Percentiles rank a stretch among this genome's conserved stretches.
These are phyloP conservation scores for Nixonia krombeini DNA, from an alignment of 1,140 invertebrate species.

Conservation along the genomic window DNA sequence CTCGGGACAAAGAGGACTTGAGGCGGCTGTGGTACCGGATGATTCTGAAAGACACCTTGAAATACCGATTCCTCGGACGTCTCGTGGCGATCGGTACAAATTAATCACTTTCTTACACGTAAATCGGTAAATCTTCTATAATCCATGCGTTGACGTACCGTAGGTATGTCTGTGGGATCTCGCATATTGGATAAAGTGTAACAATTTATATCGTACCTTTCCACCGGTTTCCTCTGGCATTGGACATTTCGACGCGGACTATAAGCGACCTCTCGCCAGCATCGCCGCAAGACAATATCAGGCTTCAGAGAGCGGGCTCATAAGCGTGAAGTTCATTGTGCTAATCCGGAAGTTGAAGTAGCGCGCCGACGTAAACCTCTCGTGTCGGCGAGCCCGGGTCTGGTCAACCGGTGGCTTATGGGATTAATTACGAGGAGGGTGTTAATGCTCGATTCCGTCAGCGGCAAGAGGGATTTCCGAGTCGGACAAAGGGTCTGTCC, in stretches of 20 bases:
- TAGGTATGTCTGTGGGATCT: too few relatives aligned
- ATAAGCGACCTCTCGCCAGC: too few relatives aligned
- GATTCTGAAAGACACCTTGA: conserved; percentile 50
- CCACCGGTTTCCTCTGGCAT: too few relatives aligned
- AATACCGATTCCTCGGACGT: conserved; percentile 59
- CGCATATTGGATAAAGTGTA: too few relatives aligned
- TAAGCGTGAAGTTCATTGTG: conserved; percentile 42
- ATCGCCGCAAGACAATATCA: too few relatives aligned
- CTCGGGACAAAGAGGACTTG: conserved; percentile 13
- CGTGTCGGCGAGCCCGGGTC: conserved; percentile 41
- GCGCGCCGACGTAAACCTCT: conserved; percentile 45
- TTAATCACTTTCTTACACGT: conserved; percentile 15
- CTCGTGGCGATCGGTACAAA: conserved; percentile 14
- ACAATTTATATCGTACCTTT: too few relatives aligned
- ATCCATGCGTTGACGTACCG: too few relatives aligned
- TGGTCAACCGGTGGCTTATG: conserved; percentile 60
- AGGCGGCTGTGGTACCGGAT: conserved; percentile 27
- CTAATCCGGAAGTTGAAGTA: conserved; percentile 52
- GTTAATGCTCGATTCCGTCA: conserved; percentile 65
- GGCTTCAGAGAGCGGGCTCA: conserved; percentile 8
- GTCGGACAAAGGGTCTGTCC: conserved; percentile 47
- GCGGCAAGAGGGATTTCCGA: conserved; percentile 58
- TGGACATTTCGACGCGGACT: too few relatives aligned
- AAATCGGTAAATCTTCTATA: too few relatives aligned
- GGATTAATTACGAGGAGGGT: conserved; percentile 69